phyloP scores from a whole-genome alignment of 1,140 invertebrate genomes.

The Camponotus vicinus region DNA sequence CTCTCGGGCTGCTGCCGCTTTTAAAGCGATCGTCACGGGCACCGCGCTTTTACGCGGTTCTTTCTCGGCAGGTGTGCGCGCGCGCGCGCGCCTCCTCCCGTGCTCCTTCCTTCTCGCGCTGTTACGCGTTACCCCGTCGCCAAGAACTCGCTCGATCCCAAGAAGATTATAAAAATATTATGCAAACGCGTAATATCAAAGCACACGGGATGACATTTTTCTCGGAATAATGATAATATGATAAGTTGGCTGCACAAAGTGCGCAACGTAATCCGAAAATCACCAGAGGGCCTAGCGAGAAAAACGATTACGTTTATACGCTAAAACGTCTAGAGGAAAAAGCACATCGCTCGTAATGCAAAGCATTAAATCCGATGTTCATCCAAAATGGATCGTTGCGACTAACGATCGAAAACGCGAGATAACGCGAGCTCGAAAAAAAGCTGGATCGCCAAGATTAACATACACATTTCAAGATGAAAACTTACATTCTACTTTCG shows the following conservation, averaged over 20 bases:
- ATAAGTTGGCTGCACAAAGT: background rate
- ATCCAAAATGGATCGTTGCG: background rate
- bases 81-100: constrained; percentile 33
- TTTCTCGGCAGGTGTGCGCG: constrained; percentile 73
- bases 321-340: background rate
- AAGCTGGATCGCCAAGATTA: background rate
- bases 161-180: constrained; percentile 45
- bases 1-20: constrained; percentile 74
- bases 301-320: background rate
- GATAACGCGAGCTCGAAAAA: background rate
- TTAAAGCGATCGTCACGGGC: constrained; percentile 78
- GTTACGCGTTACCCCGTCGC: constrained; percentile 10
- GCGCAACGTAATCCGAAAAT: background rate
- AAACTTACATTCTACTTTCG: background rate
- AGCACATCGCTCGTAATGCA: background rate
- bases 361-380: background rate
- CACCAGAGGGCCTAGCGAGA: background rate
- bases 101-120: constrained; percentile 20
- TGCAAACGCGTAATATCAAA: background rate
- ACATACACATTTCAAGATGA: background rate
- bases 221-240: background rate
- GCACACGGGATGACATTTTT: background rate
- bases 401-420: background rate
- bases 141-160: background rate
- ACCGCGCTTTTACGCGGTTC: constrained; percentile 75